A percentile compares a stretch with the other conserved stretches of the same genome.
Conservation (phyloP, 2,888 invertebrate species). For the Scaeva pyrastri region DNA sequence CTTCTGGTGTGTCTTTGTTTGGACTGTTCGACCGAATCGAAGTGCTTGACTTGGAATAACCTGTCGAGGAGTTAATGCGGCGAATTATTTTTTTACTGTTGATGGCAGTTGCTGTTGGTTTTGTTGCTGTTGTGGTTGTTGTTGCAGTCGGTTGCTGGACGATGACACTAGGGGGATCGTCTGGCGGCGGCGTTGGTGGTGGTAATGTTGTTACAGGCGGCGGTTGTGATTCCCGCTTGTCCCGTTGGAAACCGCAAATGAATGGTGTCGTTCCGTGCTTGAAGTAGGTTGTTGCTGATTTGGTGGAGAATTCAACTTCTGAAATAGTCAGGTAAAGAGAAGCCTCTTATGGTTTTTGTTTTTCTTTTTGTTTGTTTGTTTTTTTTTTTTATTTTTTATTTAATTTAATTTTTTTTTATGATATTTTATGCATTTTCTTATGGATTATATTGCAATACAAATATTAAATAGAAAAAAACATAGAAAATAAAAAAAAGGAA, state of each 20-base stretch:
- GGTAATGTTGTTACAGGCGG: constrained; percentile 51
- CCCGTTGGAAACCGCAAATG: constrained; percentile 77
- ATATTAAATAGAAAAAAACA: constrained; percentile 3
- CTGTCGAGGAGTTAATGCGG: constrained; percentile 60
- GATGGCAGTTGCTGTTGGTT: constrained; percentile 47
- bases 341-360: constrained; percentile 79
- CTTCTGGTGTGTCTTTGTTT: constrained; percentile 10
- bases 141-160: constrained; percentile 60
- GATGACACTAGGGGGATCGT: constrained; percentile 59
- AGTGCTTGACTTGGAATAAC: constrained; percentile 61
- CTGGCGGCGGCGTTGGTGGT: constrained; percentile 63
- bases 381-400: constrained; percentile 41
- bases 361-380: constrained; percentile 63
- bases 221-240: constrained; percentile 70
- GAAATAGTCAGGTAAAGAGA: constrained; percentile 81
- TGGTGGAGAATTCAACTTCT: constrained; percentile 83
- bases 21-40: constrained; percentile 58
- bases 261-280: constrained; percentile 77
- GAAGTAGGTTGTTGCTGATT: constrained; percentile 79
- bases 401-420: background rate
- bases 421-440: constrained; percentile 54
- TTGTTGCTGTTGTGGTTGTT: background rate
- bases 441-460: constrained; percentile 35
- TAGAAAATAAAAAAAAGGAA: background rate
- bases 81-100: constrained; percentile 38